A percentile compares a stretch with the other conserved stretches of the same genome.
phyloP scores from a whole-genome alignment of 2,888 invertebrate species.

The Noctuana brunneofusca region DNA sequence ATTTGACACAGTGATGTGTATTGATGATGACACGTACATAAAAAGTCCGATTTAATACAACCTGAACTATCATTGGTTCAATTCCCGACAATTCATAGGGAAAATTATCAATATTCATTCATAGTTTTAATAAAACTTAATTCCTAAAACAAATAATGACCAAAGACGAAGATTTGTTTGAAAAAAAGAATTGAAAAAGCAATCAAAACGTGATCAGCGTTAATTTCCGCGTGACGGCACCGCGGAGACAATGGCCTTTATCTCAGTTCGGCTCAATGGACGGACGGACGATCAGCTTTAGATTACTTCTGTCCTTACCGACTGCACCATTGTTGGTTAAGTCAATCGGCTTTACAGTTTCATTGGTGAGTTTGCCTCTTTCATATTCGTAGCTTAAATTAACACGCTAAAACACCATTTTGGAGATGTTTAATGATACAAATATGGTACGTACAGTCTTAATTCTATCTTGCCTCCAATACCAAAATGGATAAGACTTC shows the following conservation, averaged over 20 bases:
- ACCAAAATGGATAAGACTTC: too few relatives aligned
- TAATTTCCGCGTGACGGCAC: constrained; percentile 40
- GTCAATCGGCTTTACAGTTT: constrained; percentile 23
- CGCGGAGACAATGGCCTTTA: constrained; percentile 42
- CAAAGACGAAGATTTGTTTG: not conserved
- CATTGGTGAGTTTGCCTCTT: constrained; percentile 1
- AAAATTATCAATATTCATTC: too few relatives aligned
- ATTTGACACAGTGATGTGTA: too few relatives aligned
- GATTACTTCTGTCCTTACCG: constrained; percentile 49
- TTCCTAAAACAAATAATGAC: not conserved
- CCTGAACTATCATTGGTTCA: too few relatives aligned
- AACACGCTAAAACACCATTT: not conserved
- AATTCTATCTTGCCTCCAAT: too few relatives aligned
- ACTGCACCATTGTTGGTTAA: constrained; percentile 27
- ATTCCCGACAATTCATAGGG: too few relatives aligned
- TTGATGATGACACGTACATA: too few relatives aligned
- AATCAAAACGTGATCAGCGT: constrained; percentile 40
- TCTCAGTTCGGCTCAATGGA: constrained; percentile 48
- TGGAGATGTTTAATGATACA: too few relatives aligned
- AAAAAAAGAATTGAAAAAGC: constrained; percentile 39
- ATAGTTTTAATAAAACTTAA: too few relatives aligned
- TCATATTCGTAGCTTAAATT: not conserved
- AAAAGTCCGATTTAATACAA: too few relatives aligned
- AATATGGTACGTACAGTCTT: too few relatives aligned
- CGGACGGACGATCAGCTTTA: constrained; percentile 46